Base-by-base conservation (phyloP, 1,140 invertebrate genomes). In the Grapholita molesta region DNA sequence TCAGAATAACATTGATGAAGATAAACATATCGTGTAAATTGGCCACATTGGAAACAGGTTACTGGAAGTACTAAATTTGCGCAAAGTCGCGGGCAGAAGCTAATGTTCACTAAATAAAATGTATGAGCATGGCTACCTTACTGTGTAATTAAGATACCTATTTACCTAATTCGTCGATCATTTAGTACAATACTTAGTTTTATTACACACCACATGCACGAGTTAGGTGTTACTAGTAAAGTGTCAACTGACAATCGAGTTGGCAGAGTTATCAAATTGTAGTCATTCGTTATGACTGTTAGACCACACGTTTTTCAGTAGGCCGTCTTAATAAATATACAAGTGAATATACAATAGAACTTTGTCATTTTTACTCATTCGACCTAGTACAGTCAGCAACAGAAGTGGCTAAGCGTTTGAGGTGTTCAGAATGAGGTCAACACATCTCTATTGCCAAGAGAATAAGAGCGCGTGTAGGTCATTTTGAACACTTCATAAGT, bases 161-260 rank as follows among this genome's bases (percentile, higher is more conserved):
- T n/a, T n/a, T 21, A 53, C n/a, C 4, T 52, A 52, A 12, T 57
- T 57, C 53, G 53, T 57, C 23, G 23, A 24, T 23, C 21, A 25
- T 57, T 57, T 57, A 57, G 53, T 57, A 57, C 53, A 57, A 23
- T 57, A 57, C 53, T 28, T 57, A 57, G 53, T 57, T 6, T 24
- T 71, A 70, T 66, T n/a, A n/a, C 68, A 74, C 67, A 79, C 79
- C 77, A 79, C 75, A 79, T 76, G 70, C 74, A 76, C 74, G 70
- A 74, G 70, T 76, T 72, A 77, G 67, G 70, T 70, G 70, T 73
- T 66, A 68, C 52, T 69, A 24, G 65, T 24, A 35, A 11, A 35
- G 1, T n/a, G 64, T 66, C 23, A 30, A 64, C 21, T 64, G 2
- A 38, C 35, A 38, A n/a, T 15, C n/a, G 35, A 38, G 35, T 38